phyloP scores from a whole-genome alignment of 2,888 invertebrate genomes.

The Tholera decimalis region DNA sequence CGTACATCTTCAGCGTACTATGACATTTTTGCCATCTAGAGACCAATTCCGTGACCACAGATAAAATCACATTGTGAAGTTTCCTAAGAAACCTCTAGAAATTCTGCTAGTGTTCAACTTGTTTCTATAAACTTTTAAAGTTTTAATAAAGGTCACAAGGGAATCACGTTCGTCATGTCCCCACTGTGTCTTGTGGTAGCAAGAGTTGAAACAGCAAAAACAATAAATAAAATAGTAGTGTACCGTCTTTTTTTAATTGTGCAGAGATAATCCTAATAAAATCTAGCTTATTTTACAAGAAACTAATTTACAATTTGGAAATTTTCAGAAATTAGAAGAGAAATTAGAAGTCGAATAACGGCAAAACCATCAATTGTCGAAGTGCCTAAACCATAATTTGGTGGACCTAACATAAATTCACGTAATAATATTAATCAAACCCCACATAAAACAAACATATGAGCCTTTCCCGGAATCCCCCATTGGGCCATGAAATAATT shows the following conservation, averaged over 20 bases:
- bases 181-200: neutral
- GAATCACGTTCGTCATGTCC: slow-evolving; percentile 18
- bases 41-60: slow-evolving; percentile 31
- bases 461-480: neutral
- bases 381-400: too few species aligned
- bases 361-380: neutral
- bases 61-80: slow-evolving; percentile 32
- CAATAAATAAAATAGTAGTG: neutral
- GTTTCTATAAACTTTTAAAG: slow-evolving; percentile 25
- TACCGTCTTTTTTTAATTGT: too few species aligned
- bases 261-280: too few species aligned
- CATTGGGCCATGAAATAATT: slow-evolving; percentile 1
- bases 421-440: neutral
- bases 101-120: slow-evolving; percentile 22
- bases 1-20: neutral
- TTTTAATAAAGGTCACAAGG: slow-evolving; percentile 28
- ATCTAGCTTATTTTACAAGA: too few species aligned
- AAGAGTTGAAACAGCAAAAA: neutral
- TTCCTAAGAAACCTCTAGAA: slow-evolving; percentile 18
- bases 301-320: neutral
- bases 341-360: neutral
- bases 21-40: slow-evolving; percentile 9
- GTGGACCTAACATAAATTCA: neutral
- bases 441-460: neutral
- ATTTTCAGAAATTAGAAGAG: neutral